phyloP scores from a whole-genome alignment of 2,888 invertebrate genomes.

The Neoitamus cyanurus region DNA sequence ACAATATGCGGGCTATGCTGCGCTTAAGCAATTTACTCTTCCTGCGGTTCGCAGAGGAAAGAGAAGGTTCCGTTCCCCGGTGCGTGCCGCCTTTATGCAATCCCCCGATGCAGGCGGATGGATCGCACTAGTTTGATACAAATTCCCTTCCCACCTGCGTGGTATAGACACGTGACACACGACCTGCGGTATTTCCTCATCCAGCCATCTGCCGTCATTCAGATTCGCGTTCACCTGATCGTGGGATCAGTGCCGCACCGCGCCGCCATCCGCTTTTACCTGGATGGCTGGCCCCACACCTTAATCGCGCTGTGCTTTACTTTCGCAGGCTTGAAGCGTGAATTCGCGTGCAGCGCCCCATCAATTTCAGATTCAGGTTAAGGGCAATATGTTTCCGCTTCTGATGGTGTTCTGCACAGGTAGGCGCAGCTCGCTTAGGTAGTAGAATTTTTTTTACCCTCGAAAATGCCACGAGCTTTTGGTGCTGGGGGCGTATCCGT shows the following conservation, averaged over 20 bases:
- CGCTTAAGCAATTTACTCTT: constrained; percentile 30
- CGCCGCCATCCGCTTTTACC: not conserved
- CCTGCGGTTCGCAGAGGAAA: not conserved
- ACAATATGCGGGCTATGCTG: not conserved
- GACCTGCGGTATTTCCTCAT: not conserved
- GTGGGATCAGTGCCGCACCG: not conserved
- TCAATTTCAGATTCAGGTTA: constrained; percentile 6
- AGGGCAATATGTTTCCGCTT: constrained; percentile 21
- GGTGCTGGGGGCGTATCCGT: not conserved
- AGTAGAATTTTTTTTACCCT: not conserved
- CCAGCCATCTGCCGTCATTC: not conserved
- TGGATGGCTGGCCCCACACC: not conserved
- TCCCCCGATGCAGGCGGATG: not conserved
- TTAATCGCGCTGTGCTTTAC: not conserved
- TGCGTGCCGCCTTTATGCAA: not conserved
- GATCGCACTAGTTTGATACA: not conserved
- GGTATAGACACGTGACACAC: not conserved
- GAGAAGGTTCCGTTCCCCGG: not conserved
- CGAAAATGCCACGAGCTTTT: not conserved
- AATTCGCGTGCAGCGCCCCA: constrained; percentile 10
- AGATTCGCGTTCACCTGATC: constrained; percentile 6
- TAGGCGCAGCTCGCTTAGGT: not conserved
- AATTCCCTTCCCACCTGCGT: constrained; percentile 8
- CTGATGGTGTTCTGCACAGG: not conserved
- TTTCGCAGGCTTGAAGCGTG: not conserved